A percentile compares a stretch with the other conserved stretches of the same genome.
Conservation (phyloP, 2,113 vertebrate genomes). For the Ancistrus triradiatus region DNA sequence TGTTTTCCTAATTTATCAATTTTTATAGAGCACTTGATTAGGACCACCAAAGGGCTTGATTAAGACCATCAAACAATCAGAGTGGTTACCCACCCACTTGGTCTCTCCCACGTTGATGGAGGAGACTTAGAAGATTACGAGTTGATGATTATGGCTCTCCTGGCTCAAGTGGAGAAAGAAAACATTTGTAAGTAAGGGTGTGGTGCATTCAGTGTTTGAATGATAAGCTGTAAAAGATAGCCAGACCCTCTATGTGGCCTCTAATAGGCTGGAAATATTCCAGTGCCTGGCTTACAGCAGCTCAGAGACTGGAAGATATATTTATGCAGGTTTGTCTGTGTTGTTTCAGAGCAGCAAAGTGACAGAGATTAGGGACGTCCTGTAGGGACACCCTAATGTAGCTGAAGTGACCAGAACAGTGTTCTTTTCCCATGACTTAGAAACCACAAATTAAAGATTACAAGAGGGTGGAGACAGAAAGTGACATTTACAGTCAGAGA, state of each 20-base stretch:
- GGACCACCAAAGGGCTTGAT: conserved; percentile 14
- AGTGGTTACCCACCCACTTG: conserved; percentile 10
- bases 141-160: background rate
- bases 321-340: conserved; percentile 56
- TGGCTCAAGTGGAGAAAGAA: conserved; percentile 1
- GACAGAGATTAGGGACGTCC: conserved; percentile 53
- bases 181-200: conserved; percentile 34
- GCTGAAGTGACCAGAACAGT: conserved; percentile 48
- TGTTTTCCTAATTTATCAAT: background rate
- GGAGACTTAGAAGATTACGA: conserved; percentile 10
- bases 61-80: conserved; percentile 13
- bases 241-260: conserved; percentile 39
- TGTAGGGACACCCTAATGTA: conserved; percentile 51
- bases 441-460: conserved; percentile 50
- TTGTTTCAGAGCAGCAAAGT: conserved; percentile 57
- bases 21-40: conserved; percentile 1
- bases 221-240: conserved; percentile 35
- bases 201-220: conserved; percentile 32
- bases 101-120: conserved; percentile 23
- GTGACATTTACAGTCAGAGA: conserved; percentile 27
- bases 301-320: conserved; percentile 41
- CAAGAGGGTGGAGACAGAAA: conserved; percentile 46
- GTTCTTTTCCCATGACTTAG: conserved; percentile 48
- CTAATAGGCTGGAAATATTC: conserved; percentile 53
- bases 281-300: conserved; percentile 37